A percentile compares a stretch with the other conserved stretches of the same genome.
These are phyloP conservation scores for Erebia aethiops DNA, from an alignment of 2,888 invertebrate species.

Conservation along the genomic window DNA sequence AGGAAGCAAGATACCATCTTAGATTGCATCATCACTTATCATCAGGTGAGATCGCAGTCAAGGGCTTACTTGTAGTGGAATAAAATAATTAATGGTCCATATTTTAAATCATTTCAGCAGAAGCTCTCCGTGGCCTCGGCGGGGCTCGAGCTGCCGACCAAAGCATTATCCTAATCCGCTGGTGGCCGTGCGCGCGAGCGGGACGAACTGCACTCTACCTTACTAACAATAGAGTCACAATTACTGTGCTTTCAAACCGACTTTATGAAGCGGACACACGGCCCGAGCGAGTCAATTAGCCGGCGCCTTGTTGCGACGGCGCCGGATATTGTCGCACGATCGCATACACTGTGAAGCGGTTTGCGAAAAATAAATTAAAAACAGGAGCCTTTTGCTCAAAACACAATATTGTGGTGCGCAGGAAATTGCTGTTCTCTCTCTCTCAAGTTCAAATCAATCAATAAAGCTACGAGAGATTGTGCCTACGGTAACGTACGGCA, in stretches of 20 bases:
- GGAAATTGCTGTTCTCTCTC: too few species aligned
- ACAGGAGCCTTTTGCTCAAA: background rate
- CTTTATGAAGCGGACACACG: constrained; percentile 15
- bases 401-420: background rate
- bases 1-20: too few species aligned
- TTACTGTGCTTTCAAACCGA: background rate
- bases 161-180: constrained; percentile 1
- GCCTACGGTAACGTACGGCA: too few species aligned
- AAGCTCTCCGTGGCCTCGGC: background rate
- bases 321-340: background rate
- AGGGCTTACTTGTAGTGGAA: too few species aligned
- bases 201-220: background rate
- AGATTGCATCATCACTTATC: too few species aligned
- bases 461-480: too few species aligned
- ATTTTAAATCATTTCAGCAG: background rate
- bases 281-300: constrained; percentile 37
- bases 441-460: too few species aligned
- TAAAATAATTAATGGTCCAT: background rate
- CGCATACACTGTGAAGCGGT: background rate
- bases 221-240: background rate
- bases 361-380: background rate
- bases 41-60: background rate
- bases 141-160: background rate
- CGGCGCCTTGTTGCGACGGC: constrained; percentile 38
- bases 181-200: background rate